Evolutionary conservation across 2,888 invertebrate species (phyloP).

Genomic region (Parascotia fuliginaria): DNA sequence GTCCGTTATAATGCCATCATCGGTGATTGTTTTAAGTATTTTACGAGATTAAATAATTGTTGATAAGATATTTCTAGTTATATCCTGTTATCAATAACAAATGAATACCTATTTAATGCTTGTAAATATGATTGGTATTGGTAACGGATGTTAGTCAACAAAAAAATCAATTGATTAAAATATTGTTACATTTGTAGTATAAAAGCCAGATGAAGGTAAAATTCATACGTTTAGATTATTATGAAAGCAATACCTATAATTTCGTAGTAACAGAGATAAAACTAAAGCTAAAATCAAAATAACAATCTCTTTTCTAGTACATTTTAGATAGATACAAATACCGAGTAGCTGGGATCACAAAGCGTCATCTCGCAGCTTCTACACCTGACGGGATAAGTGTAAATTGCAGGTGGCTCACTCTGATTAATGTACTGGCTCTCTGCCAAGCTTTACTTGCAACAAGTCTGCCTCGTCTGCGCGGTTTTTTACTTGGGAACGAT

Average conservation of each 20-base stretch:
- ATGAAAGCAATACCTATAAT: neutral
- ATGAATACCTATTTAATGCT: neutral
- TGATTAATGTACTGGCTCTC: constrained; percentile 58
- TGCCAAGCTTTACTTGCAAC: constrained; percentile 55
- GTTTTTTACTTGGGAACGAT: constrained; percentile 33
- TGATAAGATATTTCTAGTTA: constrained; percentile 1
- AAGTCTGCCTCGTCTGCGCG: constrained; percentile 45
- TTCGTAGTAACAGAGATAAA: neutral
- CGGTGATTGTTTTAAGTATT: constrained; percentile 19
- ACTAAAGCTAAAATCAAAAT: neutral
- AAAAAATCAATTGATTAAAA: no score
- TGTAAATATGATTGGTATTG: no score
- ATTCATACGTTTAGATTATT: no score
- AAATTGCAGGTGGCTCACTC: constrained; percentile 60
- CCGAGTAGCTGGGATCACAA: constrained; percentile 18
- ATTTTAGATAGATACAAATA: constrained; percentile 18
- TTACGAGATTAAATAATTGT: neutral
- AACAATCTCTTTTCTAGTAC: neutral
- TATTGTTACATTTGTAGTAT: no score
- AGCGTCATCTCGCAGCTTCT: constrained; percentile 37
- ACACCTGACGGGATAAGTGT: constrained; percentile 45
- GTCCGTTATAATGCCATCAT: constrained; percentile 19
- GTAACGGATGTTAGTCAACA: no score
- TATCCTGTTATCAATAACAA: neutral
- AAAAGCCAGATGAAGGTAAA: no score